These are phyloP conservation scores for Cecidostiba fungosa DNA, from an alignment of 2,888 invertebrate species.

Conservation along the genomic window DNA sequence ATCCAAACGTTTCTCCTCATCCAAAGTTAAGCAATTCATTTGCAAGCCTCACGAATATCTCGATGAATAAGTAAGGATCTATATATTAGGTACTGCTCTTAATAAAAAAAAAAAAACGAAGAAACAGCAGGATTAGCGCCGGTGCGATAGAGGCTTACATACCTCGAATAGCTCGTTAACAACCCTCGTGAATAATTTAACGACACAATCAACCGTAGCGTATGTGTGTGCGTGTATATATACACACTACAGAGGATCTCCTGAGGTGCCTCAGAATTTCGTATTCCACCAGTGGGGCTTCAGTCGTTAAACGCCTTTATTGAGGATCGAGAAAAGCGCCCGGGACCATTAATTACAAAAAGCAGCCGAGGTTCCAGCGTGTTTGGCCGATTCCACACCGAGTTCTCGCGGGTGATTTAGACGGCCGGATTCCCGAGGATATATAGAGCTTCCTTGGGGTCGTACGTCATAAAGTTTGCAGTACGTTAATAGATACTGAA, in stretches of 20 bases:
- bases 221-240: neutral
- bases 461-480: constrained; percentile 13
- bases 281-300: neutral
- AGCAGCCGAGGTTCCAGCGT: neutral
- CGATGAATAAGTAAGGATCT: constrained; percentile 43
- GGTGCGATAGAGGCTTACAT: constrained; percentile 25
- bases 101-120: neutral
- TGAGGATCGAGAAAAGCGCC: constrained; percentile 25
- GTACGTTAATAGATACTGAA: constrained; percentile 9
- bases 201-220: constrained; percentile 42
- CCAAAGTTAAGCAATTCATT: constrained; percentile 23
- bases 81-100: neutral
- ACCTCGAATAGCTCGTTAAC: constrained; percentile 54
- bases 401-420: constrained; percentile 1
- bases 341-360: constrained; percentile 38
- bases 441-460: neutral
- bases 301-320: constrained; percentile 41
- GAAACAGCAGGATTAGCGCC: constrained; percentile 24
- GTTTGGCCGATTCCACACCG: neutral
- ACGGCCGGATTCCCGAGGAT: neutral
- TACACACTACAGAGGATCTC: neutral
- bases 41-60: neutral
- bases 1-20: neutral
- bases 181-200: constrained; percentile 56
- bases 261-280: neutral